Evolutionary conservation across 2,113 vertebrate genomes (phyloP).

Genomic region (Percopsis transmontana): DNA sequence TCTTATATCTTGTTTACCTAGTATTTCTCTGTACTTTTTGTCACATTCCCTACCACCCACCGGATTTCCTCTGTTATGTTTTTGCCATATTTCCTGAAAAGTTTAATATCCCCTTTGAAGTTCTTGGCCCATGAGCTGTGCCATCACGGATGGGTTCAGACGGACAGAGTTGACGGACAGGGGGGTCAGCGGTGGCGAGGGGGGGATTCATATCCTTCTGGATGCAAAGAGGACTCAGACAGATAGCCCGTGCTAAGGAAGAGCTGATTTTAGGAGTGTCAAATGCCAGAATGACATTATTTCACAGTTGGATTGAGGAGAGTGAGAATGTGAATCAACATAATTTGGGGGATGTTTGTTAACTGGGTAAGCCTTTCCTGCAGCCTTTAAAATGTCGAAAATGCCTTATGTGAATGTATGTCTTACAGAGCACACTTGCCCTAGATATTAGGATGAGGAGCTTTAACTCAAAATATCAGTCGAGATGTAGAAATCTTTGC

Average conservation of each 20-base stretch:
- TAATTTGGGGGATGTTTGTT: slow-evolving; percentile 53
- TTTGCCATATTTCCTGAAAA: neutral
- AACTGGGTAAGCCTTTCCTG: slow-evolving; percentile 28
- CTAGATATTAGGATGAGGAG: slow-evolving; percentile 53
- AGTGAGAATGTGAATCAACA: slow-evolving; percentile 42
- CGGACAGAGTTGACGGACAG: slow-evolving; percentile 15
- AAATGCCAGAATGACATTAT: too few species aligned
- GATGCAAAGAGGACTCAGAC: slow-evolving; percentile 10
- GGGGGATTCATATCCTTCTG: neutral
- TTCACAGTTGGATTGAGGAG: slow-evolving; percentile 27
- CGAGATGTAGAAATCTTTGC: slow-evolving; percentile 44
- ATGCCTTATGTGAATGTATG: slow-evolving; percentile 62
- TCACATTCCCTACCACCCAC: neutral
- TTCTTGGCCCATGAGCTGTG: slow-evolving; percentile 11
- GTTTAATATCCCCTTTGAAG: slow-evolving; percentile 1
- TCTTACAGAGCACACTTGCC: slow-evolving; percentile 53
- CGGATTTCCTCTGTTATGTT: neutral
- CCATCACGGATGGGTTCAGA: slow-evolving; percentile 34
- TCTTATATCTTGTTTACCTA: too few species aligned
- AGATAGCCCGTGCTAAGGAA: slow-evolving; percentile 4
- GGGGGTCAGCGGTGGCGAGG: neutral
- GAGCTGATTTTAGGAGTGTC: slow-evolving; percentile 16
- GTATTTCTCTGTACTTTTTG: neutral
- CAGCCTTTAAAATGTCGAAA: slow-evolving; percentile 45
- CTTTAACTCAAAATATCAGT: slow-evolving; percentile 56